These are phyloP conservation scores for Aleiodes testaceus DNA, from an alignment of 2,888 invertebrate species.

Conservation along the genomic window DNA sequence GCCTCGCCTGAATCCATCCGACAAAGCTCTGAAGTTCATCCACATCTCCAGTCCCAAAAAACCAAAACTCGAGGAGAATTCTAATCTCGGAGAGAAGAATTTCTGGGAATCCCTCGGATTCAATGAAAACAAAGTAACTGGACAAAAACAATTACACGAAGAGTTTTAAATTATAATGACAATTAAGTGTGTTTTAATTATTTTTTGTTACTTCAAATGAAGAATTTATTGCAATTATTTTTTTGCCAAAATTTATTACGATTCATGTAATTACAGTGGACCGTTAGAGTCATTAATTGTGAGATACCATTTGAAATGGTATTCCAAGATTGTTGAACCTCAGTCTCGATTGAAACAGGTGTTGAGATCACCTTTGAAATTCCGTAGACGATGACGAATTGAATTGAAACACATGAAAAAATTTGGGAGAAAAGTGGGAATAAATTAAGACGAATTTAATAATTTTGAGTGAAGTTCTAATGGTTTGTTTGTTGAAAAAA, in stretches of 20 bases:
- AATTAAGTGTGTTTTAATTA: background rate
- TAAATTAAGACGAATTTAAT: conserved; percentile 16
- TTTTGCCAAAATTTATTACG: background rate
- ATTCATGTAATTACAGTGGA: conserved; percentile 15
- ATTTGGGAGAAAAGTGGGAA: background rate
- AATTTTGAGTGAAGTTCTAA: background rate
- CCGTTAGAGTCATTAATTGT: conserved; percentile 30
- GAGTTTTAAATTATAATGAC: conserved; percentile 49
- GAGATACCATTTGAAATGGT: conserved; percentile 13
- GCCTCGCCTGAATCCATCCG: conserved; percentile 73
- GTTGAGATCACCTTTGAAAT: conserved; percentile 8
- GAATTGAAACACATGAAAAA: conserved; percentile 3
- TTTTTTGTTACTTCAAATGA: background rate
- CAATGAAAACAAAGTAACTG: conserved; percentile 75
- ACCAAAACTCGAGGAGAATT: conserved; percentile 72
- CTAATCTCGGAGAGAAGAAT: conserved; percentile 75
- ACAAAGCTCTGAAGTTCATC: conserved; percentile 74
- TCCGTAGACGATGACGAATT: conserved; percentile 10
- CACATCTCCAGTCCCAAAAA: conserved; percentile 74
- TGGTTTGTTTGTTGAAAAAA: background rate
- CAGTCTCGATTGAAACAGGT: conserved; percentile 2
- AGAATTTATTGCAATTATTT: conserved; percentile 1
- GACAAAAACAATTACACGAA: conserved; percentile 61
- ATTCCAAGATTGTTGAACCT: conserved; percentile 26
- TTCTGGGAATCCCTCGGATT: conserved; percentile 80